Evolutionary conservation across 2,113 vertebrate species (phyloP), one percentile per base, ranked within the genome.

Genomic region (Vulpes vulpes): DNA sequence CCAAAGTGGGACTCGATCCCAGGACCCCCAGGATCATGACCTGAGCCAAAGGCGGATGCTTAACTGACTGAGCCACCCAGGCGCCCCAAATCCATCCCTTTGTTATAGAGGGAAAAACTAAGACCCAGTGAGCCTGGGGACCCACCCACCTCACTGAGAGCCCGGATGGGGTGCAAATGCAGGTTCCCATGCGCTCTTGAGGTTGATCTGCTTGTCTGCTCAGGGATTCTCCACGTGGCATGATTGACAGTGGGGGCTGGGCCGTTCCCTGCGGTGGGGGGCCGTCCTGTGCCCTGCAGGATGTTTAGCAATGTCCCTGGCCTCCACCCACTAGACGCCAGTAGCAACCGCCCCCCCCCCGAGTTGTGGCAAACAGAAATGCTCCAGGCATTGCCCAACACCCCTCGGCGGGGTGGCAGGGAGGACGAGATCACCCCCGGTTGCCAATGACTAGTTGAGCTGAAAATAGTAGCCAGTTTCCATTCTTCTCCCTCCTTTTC

Each of bases 261-360:
- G 0, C 11, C 25, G 0, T 15, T 35, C 59, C 60, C 60, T 15
- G 19, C 0, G 1, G 84, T 3, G 0, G 2, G 53, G 55, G 22
- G 20, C 16, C 0, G 11, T 55, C 55, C 23, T 32, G 27, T 6
- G 62, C 69, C 0, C 0, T 17, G 32, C 2, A 2, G n/a, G 59
- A 0, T 23, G 23, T 30, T 43, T 6, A 82, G 81, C 76, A n/a
- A 19, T 0, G 16, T 69, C 80, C 35, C 22, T 17, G 83, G 25
- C 60, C 51, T 11, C 30, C 25, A 2, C 80, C 65, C 65, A 27
- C 64, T 1, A 5, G 79, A 11, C 0, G 8, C 57, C 60, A 5
- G 76, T 10, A 19, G 64, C 91, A 7, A 23, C 10, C 3, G 4
- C 30, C 10, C 3, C 5, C 2, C 14, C 53, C 27, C 14, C 2